Evolutionary conservation across 2,113 vertebrate genomes (phyloP).

Genomic region (Megalops atlanticus): DNA sequence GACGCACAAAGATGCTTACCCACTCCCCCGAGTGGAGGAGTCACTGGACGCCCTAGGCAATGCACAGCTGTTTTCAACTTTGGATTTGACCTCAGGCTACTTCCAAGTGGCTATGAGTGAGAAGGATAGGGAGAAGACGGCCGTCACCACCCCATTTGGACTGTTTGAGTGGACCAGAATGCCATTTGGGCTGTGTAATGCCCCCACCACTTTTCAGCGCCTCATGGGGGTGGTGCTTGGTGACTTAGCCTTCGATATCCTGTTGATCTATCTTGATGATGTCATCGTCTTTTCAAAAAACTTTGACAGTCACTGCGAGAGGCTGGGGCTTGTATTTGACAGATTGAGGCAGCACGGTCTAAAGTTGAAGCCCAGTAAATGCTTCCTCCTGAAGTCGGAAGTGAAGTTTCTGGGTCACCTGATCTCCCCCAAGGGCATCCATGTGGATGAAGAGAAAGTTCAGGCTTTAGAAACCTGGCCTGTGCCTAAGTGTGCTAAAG

Average conservation of each 20-base stretch:
- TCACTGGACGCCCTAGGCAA: constrained; percentile 26
- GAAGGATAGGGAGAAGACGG: not conserved
- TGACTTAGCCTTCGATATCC: constrained; percentile 10
- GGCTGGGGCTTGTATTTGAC: constrained; percentile 7
- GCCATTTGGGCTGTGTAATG: too few species aligned
- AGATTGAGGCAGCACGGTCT: constrained; percentile 13
- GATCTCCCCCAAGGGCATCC: not conserved
- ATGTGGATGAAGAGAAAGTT: constrained; percentile 20
- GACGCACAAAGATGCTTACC: constrained; percentile 29
- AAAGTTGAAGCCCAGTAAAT: constrained; percentile 27
- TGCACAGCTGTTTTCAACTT: constrained; percentile 10
- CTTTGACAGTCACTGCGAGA: constrained; percentile 16
- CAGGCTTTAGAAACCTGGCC: constrained; percentile 20
- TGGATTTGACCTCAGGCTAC: constrained; percentile 19
- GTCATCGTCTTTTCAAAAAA: constrained; percentile 17
- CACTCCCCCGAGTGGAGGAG: constrained; percentile 26
- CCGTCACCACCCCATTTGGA: constrained; percentile 16
- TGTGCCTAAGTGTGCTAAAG: not conserved
- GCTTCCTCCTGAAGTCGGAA: constrained; percentile 16
- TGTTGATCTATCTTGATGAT: constrained; percentile 15
- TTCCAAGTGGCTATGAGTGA: constrained; percentile 28
- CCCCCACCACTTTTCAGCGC: not conserved
- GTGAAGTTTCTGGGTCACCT: constrained; percentile 31
- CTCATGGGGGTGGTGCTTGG: constrained; percentile 2
- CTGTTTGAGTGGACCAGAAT: constrained; percentile 1